Evolutionary conservation across 2,113 vertebrate species (phyloP).

Genomic region (Meleagris gallopavo): DNA sequence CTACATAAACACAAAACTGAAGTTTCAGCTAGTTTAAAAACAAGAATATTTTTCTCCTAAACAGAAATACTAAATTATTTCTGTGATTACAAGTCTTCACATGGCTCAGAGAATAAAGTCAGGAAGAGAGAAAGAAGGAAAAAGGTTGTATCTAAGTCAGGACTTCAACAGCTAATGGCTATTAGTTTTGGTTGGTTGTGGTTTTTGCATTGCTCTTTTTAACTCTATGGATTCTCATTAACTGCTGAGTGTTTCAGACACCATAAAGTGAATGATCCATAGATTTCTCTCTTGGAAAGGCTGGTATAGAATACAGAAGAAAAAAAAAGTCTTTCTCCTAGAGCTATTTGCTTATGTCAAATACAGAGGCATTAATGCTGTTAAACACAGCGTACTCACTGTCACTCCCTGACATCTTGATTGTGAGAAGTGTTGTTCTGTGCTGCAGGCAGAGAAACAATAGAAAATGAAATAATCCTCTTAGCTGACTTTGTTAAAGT

Average conservation of each 20-base stretch:
- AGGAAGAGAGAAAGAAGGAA: not conserved
- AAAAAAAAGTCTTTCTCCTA: not conserved
- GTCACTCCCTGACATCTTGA: not conserved
- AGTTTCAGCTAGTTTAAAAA: conserved; percentile 33
- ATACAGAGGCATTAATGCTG: not conserved
- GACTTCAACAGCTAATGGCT: not conserved
- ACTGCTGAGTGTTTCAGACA: not conserved
- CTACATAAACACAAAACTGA: not conserved
- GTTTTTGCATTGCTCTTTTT: not conserved
- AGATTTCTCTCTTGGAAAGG: not conserved
- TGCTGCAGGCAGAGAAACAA: not conserved
- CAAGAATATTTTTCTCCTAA: not conserved
- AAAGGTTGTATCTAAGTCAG: not conserved
- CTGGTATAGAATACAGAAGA: not conserved
- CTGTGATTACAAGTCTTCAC: not conserved
- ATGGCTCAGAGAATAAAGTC: not conserved
- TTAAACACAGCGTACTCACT: not conserved
- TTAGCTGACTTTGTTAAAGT: not conserved
- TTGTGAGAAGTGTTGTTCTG: not conserved
- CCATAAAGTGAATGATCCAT: not conserved
- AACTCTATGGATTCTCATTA: not conserved
- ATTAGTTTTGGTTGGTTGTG: not conserved
- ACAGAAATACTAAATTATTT: conserved; percentile 13
- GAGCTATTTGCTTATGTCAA: not conserved
- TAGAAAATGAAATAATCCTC: not conserved